Base-by-base conservation (phyloP, 2,888 invertebrate genomes). In the Scaptomyza polygonia region DNA sequence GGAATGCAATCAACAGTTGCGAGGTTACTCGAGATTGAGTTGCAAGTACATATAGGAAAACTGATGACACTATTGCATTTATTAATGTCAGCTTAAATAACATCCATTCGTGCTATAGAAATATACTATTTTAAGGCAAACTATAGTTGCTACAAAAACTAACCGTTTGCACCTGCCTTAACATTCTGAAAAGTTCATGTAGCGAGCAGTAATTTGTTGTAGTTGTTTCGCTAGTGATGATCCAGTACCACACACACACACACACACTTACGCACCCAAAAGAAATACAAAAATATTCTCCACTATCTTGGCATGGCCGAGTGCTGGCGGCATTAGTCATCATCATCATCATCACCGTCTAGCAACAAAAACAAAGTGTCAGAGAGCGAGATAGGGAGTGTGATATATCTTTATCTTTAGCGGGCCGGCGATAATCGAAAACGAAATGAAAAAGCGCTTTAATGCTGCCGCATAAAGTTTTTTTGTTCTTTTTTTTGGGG, bases 261-360 rank as follows among this genome's bases (percentile, higher is more conserved):
- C 30, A 30, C 47, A 11, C 16, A 9, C 14, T 21, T 7, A 14
- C 11, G 18, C n/a, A 8, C 4, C n/a, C n/a, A n/a, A n/a, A n/a
- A 27, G 8, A 36, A 5, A 12, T 8, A 51, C 25, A 27, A 30
- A 45, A 72, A 52, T 67, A 56, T 56, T 29, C 43, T 44, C 14
- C 12, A 53, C 74, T 56, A 57, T 44, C 68, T 39, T 27, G 27
- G 45, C 53, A 44, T 45, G 21, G 21, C 30, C 11, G 27, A 53
- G 53, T 18, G 30, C 18, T 29, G 18, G 39, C 43, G 43, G 53
- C 43, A 69, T 69, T 69, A 69, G 74, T 73, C 68, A 69, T 67
- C 66, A 34, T 27, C 39, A 12, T 43, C 21, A 25, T n/a, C 25
- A 6, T 14, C 44, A 6, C 1, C 11, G 3, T 44, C 27, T 18